Evolutionary conservation across 2,113 vertebrate species (phyloP).

Genomic region (Hemichromis elongatus): DNA sequence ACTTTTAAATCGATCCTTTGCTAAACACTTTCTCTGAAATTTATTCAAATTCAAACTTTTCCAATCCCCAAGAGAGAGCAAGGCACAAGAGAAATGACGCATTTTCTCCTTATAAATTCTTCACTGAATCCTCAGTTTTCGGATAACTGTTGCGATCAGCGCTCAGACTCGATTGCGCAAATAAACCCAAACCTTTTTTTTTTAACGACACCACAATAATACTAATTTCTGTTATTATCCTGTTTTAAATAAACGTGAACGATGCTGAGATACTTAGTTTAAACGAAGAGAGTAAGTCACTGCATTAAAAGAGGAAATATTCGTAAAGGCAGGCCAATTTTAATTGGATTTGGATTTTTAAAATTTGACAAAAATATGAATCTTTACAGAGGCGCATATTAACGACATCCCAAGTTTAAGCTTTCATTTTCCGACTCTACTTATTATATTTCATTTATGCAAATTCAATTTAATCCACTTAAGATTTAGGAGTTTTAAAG

Average conservation of each 20-base stretch:
- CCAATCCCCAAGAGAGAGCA: neutral
- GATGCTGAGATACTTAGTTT: neutral
- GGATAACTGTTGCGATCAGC: neutral
- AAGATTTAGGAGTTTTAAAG: neutral
- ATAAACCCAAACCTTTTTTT: neutral
- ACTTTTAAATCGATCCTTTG: conserved; percentile 70
- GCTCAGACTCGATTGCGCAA: neutral
- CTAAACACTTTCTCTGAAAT: conserved; percentile 57
- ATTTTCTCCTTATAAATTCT: neutral
- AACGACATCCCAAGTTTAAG: neutral
- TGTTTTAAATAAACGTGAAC: neutral
- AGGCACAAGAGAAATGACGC: neutral
- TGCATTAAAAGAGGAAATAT: neutral
- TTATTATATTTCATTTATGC: neutral
- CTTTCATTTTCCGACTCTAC: neutral
- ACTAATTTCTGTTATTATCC: neutral
- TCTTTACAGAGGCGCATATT: neutral
- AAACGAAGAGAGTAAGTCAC: neutral
- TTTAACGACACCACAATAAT: neutral
- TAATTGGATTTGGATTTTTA: neutral
- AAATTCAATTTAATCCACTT: neutral
- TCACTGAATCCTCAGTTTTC: neutral
- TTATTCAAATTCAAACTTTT: neutral
- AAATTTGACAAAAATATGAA: neutral
- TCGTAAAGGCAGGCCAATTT: neutral